Conservation (phyloP, 1,140 invertebrate species). For the Portunus trituberculatus region DNA sequence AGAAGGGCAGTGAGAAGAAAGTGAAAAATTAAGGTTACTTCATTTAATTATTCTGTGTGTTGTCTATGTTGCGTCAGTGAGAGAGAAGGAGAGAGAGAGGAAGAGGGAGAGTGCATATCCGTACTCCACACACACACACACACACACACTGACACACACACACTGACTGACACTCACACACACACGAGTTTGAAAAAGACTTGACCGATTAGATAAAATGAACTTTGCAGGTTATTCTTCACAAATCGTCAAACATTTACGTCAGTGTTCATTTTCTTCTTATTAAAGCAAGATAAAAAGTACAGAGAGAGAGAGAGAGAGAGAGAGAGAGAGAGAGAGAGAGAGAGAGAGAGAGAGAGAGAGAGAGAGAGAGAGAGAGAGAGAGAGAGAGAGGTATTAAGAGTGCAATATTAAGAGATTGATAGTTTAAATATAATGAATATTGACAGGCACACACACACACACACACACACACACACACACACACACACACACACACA, state of each 20-base stretch:
- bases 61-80: not conserved
- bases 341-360: slow-evolving; percentile 51
- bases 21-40: too few species aligned
- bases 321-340: not conserved
- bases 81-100: too few species aligned
- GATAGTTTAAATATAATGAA: not conserved
- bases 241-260: too few species aligned
- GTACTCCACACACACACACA: too few species aligned
- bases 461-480: slow-evolving; percentile 29
- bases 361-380: slow-evolving; percentile 47
- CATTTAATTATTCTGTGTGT: too few species aligned
- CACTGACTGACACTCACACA: not conserved
- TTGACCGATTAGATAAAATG: too few species aligned
- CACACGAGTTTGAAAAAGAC: not conserved
- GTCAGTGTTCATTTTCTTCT: too few species aligned
- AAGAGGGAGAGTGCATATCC: too few species aligned
- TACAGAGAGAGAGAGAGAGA: not conserved
- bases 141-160: not conserved
- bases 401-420: not conserved
- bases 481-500: not conserved
- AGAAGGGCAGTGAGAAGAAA: too few species aligned
- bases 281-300: too few species aligned
- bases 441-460: slow-evolving; percentile 36
- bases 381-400: not conserved
- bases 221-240: too few species aligned